phyloP scores from a whole-genome alignment of 2,797 vertebrate genomes.

The Sphenodon punctatus region DNA sequence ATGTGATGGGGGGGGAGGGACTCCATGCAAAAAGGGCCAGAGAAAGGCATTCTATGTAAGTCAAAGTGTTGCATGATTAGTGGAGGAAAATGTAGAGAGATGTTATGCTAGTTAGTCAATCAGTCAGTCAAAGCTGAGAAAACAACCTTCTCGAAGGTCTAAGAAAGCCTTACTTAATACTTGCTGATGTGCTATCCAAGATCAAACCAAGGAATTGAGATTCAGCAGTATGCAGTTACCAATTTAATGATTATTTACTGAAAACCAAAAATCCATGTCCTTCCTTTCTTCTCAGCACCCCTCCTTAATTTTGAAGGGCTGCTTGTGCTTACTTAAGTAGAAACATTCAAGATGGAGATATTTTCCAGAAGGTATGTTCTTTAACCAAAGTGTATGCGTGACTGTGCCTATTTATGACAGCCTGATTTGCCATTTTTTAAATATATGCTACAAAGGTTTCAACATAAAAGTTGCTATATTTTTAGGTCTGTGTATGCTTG shows the following conservation, averaged over 20 bases:
- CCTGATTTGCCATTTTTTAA: constrained; percentile 31
- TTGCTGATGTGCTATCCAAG: neutral
- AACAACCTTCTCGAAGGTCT: neutral
- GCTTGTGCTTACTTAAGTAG: neutral
- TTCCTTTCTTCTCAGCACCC: neutral
- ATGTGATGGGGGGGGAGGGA: too few species aligned
- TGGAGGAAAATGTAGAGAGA: neutral
- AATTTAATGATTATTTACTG: neutral
- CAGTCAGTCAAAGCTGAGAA: neutral
- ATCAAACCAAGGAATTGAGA: neutral
- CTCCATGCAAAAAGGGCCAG: too few species aligned
- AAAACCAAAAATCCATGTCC: neutral
- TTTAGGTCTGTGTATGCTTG: constrained; percentile 41
- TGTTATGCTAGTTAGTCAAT: neutral
- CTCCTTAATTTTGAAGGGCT: neutral
- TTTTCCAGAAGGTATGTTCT: neutral
- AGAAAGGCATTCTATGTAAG: neutral
- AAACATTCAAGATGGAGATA: neutral
- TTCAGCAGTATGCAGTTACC: neutral
- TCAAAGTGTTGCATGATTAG: accelerated
- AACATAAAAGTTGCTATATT: constrained; percentile 35
- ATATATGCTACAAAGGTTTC: constrained; percentile 17
- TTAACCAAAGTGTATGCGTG: constrained; percentile 27
- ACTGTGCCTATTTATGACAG: constrained; percentile 82
- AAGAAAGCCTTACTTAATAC: neutral